Base-by-base conservation (phyloP, 1,140 invertebrate genomes). In the Asbolus verrucosus region DNA sequence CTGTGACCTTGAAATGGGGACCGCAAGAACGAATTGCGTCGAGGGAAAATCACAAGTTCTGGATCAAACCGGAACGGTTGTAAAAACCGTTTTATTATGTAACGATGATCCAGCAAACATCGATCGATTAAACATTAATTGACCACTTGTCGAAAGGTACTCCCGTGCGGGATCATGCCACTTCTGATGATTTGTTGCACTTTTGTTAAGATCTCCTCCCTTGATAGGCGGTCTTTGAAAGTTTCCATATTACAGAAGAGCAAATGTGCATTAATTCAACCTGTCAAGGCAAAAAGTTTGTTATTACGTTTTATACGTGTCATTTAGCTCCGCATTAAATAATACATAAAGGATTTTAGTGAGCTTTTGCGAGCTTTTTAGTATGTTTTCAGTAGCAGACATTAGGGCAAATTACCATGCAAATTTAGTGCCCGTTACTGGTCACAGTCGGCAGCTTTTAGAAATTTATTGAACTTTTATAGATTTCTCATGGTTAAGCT, bases 41-140 rank as follows among this genome's bases (percentile, higher is more conserved):
- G 39, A 4, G 24, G 24, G 24, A 16, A 4, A 9, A 14, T 11
- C 33, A 46, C n/a, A n/a, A n/a, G n/a, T n/a, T n/a, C n/a, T n/a
- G n/a, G n/a, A n/a, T n/a, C n/a, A n/a, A n/a, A n/a, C n/a, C n/a
- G 24, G 24, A 27, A 8, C 24, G 24, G 24, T 39, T 39, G 38
- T 13, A 30, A 6, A 38, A 11, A 18, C 6, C 14, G 24, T 54
- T 27, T 54, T 54, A 27, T 54, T 24, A 54, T 1, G 43, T n/a
- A 6, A 14, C 39, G n/a, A 13, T n/a, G n/a, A 13, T 24, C 13
- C n/a, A 54, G 21, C 8, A 27, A 14, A 27, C 8, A 6, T 5
- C 41, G 41, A 54, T 54, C 46, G 46, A 54, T 54, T 54, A 4
- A 6, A 24, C 21, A 54, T 50, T 50, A 50, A 50, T 50, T 50